Conservation (phyloP, 1,140 invertebrate genomes). For the Cydia pomonella region DNA sequence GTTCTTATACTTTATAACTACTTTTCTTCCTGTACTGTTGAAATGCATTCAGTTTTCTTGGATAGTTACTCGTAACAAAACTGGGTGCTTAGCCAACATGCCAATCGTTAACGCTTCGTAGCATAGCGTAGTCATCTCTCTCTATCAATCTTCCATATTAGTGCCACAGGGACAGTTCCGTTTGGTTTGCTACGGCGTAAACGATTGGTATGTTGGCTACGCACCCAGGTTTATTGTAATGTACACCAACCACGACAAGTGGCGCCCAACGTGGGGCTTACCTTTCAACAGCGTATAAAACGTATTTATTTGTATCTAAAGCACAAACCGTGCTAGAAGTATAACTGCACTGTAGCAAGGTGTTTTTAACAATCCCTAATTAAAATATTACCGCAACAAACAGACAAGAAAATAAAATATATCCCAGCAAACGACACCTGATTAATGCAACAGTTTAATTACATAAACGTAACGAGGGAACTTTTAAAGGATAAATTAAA, state of each 20-base stretch:
- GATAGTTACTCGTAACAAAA: too few species aligned
- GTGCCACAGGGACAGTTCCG: too few species aligned
- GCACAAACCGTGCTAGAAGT: not conserved
- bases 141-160: too few species aligned
- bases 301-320: too few species aligned
- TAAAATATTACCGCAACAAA: slow-evolving; percentile 10
- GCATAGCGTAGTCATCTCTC: too few species aligned
- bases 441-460: slow-evolving; percentile 29
- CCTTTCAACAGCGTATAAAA: not conserved
- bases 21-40: too few species aligned
- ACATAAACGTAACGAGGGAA: slow-evolving; percentile 21
- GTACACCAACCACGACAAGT: not conserved
- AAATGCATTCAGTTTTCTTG: too few species aligned
- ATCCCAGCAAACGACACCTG: not conserved
- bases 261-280: not conserved
- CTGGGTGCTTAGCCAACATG: too few species aligned
- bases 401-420: not conserved
- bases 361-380: not conserved
- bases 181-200: too few species aligned
- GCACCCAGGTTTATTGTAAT: not conserved
- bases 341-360: not conserved
- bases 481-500: slow-evolving; percentile 36
- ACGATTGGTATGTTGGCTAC: too few species aligned
- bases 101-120: too few species aligned
- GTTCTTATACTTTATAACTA: too few species aligned